Evolutionary conservation across 1,140 invertebrate species (phyloP).

Genomic region (Pomacea maculata): DNA sequence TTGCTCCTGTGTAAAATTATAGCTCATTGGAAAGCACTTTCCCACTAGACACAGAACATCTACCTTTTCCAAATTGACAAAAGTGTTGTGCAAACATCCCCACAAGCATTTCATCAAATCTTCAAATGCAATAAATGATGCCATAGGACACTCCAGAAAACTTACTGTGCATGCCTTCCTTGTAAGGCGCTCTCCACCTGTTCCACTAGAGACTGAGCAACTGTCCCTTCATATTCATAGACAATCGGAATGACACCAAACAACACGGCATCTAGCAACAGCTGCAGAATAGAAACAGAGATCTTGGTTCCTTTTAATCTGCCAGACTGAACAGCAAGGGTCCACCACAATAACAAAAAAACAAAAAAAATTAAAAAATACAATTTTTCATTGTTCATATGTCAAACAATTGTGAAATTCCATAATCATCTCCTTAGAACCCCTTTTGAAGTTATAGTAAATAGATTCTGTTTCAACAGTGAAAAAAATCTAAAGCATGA

Average conservation of each 20-base stretch:
- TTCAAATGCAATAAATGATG: no score
- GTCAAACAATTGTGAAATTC: not conserved
- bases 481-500: no score
- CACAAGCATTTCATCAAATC: no score
- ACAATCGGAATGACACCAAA: slow-evolving; percentile 61
- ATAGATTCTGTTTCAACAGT: no score
- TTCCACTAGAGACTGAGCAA: slow-evolving; percentile 47
- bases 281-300: slow-evolving; percentile 37
- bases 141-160: not conserved
- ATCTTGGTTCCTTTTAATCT: not conserved
- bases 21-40: no score
- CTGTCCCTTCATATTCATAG: slow-evolving; percentile 63
- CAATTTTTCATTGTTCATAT: not conserved
- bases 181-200: slow-evolving; percentile 50
- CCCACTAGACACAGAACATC: no score
- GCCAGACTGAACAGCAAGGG: not conserved
- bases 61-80: no score
- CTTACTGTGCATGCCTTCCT: slow-evolving; percentile 59
- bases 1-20: no score
- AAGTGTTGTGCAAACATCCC: no score
- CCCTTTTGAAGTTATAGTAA: no score
- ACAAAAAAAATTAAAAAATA: not conserved
- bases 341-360: not conserved
- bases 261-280: slow-evolving; percentile 59
- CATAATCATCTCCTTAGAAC: no score